Evolutionary conservation across 2,888 invertebrate species (phyloP).

Genomic region (Pomacea canaliculata): DNA sequence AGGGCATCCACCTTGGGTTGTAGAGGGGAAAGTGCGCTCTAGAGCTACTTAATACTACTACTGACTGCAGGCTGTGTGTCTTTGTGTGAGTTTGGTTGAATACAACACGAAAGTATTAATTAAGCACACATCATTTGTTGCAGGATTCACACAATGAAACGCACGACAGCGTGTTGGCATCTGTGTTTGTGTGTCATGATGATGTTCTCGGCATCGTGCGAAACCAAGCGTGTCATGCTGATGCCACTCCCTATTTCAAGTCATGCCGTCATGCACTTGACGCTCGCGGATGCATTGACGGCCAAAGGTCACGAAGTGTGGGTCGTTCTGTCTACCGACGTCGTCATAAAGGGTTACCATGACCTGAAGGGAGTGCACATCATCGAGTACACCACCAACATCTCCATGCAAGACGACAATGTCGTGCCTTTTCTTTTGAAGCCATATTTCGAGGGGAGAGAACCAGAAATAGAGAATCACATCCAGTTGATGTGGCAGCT

Average conservation of each 20-base stretch:
- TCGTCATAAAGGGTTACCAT: not conserved
- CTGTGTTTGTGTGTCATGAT: too few relatives aligned
- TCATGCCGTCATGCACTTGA: not conserved
- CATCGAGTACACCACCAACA: constrained; percentile 7
- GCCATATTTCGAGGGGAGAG: not conserved
- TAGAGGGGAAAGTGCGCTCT: too few relatives aligned
- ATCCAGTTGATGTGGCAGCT: not conserved
- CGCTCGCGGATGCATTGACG: not conserved
- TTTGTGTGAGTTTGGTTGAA: too few relatives aligned
- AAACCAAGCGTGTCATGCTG: not conserved
- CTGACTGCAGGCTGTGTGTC: too few relatives aligned
- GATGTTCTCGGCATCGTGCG: too few relatives aligned
- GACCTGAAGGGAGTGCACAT: not conserved
- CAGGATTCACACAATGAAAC: too few relatives aligned
- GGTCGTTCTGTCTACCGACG: not conserved
- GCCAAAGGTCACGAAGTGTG: not conserved
- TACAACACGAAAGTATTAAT: too few relatives aligned
- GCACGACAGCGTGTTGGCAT: too few relatives aligned
- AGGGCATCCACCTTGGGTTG: too few relatives aligned
- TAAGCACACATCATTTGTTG: too few relatives aligned
- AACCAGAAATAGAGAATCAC: not conserved
- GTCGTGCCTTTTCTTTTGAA: not conserved
- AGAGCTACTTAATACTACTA: too few relatives aligned
- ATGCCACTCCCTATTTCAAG: constrained; percentile 4
- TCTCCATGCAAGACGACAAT: not conserved